A percentile compares a stretch with the other conserved stretches of the same genome.
Conservation (phyloP, 1,140 invertebrate species). For the Euura lappo region DNA sequence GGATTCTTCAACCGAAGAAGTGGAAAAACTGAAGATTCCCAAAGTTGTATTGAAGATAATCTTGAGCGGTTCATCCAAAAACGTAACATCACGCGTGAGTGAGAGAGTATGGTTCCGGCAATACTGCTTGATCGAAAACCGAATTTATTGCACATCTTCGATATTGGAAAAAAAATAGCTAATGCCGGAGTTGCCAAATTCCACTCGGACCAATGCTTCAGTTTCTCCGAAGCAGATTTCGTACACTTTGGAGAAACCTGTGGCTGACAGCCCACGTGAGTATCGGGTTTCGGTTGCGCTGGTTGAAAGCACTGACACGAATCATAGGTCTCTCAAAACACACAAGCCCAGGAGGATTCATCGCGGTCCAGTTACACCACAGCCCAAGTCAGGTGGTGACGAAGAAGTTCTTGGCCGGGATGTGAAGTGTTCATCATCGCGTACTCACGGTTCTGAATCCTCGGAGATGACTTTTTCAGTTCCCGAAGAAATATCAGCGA, state of each 20-base stretch:
- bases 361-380: neutral
- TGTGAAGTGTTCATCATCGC: too few species aligned
- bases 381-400: neutral
- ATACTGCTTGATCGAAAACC: constrained; percentile 2
- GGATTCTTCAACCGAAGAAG: neutral
- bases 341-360: neutral
- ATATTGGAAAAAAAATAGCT: neutral
- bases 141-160: constrained; percentile 12
- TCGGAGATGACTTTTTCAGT: too few species aligned
- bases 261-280: neutral
- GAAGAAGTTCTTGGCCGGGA: too few species aligned
- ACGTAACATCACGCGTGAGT: neutral
- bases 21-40: neutral
- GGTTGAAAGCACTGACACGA: neutral
- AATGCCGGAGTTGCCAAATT: neutral
- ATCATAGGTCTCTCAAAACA: neutral
- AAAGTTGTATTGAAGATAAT: neutral
- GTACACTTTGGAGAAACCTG: too few species aligned
- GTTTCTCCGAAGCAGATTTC: neutral
- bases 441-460: too few species aligned
- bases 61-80: neutral
- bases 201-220: neutral
- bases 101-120: neutral
- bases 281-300: too few species aligned
- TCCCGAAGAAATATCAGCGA: too few species aligned